Evolutionary conservation across 2,888 invertebrate genomes (phyloP).

Genomic region (Nephrocerus scutellatus): DNA sequence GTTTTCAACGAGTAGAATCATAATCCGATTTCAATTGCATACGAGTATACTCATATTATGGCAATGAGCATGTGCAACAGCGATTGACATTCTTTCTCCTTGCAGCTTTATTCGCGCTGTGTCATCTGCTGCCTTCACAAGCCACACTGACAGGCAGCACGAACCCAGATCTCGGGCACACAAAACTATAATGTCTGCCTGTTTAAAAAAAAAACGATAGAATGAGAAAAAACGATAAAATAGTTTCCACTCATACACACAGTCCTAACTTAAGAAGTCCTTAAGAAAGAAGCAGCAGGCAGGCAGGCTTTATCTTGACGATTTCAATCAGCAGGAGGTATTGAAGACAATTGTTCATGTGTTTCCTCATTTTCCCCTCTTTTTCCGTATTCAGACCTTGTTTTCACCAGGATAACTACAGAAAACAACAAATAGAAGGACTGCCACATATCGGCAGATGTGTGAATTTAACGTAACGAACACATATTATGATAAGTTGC

Average conservation of each 20-base stretch:
- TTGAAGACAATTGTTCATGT: too few species aligned
- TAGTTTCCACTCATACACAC: slow-evolving; percentile 5
- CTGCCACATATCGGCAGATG: slow-evolving; percentile 6
- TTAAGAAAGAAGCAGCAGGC: background rate
- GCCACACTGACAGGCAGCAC: too few species aligned
- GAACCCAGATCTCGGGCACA: too few species aligned
- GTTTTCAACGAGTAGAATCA: too few species aligned
- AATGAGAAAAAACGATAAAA: too few species aligned
- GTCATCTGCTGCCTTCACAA: slow-evolving; percentile 16
- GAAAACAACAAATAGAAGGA: slow-evolving; percentile 5
- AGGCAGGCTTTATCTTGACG: slow-evolving; percentile 1
- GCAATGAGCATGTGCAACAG: slow-evolving; percentile 3
- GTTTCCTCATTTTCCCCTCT: too few species aligned
- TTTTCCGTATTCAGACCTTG: too few species aligned
- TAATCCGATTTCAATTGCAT: too few species aligned
- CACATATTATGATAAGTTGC: too few species aligned
- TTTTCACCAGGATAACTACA: slow-evolving; percentile 10
- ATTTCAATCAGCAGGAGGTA: slow-evolving; percentile 1
- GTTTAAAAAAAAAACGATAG: too few species aligned
- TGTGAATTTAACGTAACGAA: slow-evolving; percentile 6
- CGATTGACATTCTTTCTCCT: slow-evolving; percentile 1
- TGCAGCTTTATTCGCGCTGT: slow-evolving; percentile 2
- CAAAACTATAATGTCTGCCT: too few species aligned
- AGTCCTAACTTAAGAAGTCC: background rate
- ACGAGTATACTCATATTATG: too few species aligned